Evolutionary conservation across 2,113 vertebrate genomes (phyloP), one percentile per base, ranked within the genome.

Genomic region (Conger conger): DNA sequence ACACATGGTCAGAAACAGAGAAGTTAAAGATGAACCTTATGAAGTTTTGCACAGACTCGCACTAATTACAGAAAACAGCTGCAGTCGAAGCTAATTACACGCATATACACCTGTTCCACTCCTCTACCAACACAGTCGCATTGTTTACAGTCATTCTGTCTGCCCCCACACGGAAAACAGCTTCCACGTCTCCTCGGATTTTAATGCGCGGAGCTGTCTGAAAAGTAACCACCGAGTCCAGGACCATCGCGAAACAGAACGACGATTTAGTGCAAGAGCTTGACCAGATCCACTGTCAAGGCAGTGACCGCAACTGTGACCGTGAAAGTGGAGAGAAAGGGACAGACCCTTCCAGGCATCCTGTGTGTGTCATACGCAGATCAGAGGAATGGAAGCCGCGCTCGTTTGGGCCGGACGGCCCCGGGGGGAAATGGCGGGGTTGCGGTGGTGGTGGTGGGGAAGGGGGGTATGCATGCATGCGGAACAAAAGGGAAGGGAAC

Each of bases 1-100:
- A 87, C 87, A 87, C 83, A 90, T 73, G 83, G 81, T 83, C 73
- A 80, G 73, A 77, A 63, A 40, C 42, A 45, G 81, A 18, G 35
- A 79, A 77, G 80, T 81, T 82, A 77, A 87, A 78, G 79, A 15
- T 42, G 38, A 11, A 40, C 84, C 79, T 84, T 82, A 86, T 80
- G 73, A 84, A 88, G 85, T 85, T 86, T 83, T 86, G 83, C 86
- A 86, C 86, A 87, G 85, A 54, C 57, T 84, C 50, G 42, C 30
- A 23, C 60, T 86, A 87, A 87, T 88, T 87, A 87, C 83, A 40
- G 68, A 30, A 86, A 63, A 86, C 87, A 87, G 81, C 79, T 86
- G 85, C 36, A 76, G 84, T 85, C 84, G 63, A n/a, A 35, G 30
- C 81, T 88, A 88, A 88, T 87, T 79, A 85, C 18, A 83, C 54